Evolutionary conservation across 2,888 invertebrate genomes (phyloP).

Genomic region (Sminthurinus aureus): DNA sequence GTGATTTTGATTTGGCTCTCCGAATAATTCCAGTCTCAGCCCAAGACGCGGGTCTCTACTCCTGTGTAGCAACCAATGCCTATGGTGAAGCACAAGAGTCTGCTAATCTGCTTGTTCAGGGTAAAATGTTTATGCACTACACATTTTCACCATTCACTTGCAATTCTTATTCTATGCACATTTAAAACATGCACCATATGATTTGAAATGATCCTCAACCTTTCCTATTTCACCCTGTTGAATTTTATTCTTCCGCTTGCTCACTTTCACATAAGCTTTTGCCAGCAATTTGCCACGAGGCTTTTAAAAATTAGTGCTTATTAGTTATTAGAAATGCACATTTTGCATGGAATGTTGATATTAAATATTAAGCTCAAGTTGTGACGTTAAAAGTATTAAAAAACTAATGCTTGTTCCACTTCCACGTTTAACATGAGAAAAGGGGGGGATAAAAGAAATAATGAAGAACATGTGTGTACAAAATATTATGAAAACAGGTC

Average conservation of each 20-base stretch:
- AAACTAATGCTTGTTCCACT: no score
- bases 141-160: neutral
- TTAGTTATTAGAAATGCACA: no score
- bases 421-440: neutral
- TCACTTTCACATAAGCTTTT: no score
- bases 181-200: neutral
- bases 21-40: slow-evolving; percentile 67
- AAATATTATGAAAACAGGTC: neutral
- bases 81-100: slow-evolving; percentile 65
- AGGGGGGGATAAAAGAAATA: neutral
- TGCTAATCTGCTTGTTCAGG: slow-evolving; percentile 64
- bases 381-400: no score
- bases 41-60: slow-evolving; percentile 67
- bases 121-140: slow-evolving; percentile 25
- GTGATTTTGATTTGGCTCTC: slow-evolving; percentile 59
- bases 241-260: neutral
- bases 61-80: slow-evolving; percentile 66
- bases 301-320: no score
- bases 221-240: neutral
- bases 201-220: neutral
- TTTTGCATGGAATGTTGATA: no score
- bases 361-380: no score
- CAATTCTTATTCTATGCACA: neutral
- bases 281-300: no score
- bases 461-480: neutral